Conservation (phyloP, 2,888 invertebrate genomes). For the Bombyx huttoni region DNA sequence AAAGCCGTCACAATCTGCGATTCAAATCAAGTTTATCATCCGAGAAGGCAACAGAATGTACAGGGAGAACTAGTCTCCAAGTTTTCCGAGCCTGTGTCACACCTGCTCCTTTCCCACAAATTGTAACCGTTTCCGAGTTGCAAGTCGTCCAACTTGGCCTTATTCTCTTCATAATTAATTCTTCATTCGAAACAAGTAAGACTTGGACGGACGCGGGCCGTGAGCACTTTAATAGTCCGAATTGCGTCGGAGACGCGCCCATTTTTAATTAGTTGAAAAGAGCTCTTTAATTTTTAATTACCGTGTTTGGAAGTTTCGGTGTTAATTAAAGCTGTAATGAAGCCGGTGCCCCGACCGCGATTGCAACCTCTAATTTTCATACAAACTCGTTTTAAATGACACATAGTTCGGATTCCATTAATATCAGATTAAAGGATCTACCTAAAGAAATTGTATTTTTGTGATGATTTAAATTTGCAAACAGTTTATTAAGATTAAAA, state of each 20-base stretch:
- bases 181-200: slow-evolving; percentile 67
- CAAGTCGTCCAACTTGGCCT: slow-evolving; percentile 56
- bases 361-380: slow-evolving; percentile 27
- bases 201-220: slow-evolving; percentile 56
- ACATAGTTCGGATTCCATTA: background rate
- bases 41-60: slow-evolving; percentile 64
- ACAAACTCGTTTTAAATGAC: background rate
- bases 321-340: slow-evolving; percentile 38
- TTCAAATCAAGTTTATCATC: slow-evolving; percentile 68
- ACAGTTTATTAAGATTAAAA: too few species aligned
- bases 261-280: slow-evolving; percentile 67
- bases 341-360: slow-evolving; percentile 18
- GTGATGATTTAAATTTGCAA: too few species aligned
- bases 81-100: slow-evolving; percentile 49
- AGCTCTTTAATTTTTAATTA: slow-evolving; percentile 60
- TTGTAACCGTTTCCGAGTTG: slow-evolving; percentile 57
- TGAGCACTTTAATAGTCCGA: slow-evolving; percentile 68
- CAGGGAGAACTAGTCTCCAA: slow-evolving; percentile 32
- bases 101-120: slow-evolving; percentile 69
- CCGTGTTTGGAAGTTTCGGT: slow-evolving; percentile 46
- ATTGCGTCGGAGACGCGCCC: slow-evolving; percentile 61
- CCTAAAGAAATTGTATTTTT: too few species aligned
- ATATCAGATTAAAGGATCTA: background rate
- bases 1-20: slow-evolving; percentile 43
- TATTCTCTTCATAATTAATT: slow-evolving; percentile 68